Conservation (phyloP, 2,888 invertebrate genomes). For the Anarsia innoxiella region DNA sequence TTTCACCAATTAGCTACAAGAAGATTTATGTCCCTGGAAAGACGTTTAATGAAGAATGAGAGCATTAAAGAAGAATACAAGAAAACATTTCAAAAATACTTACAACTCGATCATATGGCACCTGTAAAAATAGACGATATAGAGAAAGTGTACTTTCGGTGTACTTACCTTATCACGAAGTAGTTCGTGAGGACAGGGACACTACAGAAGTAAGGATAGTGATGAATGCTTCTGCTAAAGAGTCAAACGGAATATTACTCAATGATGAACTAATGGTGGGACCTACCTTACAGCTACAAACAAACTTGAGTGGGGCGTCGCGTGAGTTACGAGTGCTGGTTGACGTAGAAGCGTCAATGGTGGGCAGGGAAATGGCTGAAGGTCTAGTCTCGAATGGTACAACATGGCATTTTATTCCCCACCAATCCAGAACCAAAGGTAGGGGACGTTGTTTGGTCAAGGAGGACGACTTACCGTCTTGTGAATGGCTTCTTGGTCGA, state of each 20-base stretch:
- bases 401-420: constrained; percentile 21
- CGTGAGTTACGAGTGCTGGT: constrained; percentile 9
- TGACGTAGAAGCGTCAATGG: no score
- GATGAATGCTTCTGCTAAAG: constrained; percentile 21
- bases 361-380: no score
- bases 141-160: no score
- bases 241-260: constrained; percentile 13
- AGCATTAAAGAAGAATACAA: no score
- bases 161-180: no score
- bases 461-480: constrained; percentile 15
- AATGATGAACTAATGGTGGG: constrained; percentile 22
- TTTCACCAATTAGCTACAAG: no score
- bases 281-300: constrained; percentile 22
- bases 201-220: constrained; percentile 6
- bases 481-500: constrained; percentile 13
- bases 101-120: no score
- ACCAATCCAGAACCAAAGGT: constrained; percentile 9
- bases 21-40: no score
- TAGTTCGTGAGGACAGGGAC: neutral
- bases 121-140: no score
- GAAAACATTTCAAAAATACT: no score
- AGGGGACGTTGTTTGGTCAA: constrained; percentile 15
- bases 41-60: no score
- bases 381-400: constrained; percentile 4
- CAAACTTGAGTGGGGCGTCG: constrained; percentile 17